Evolutionary conservation across 2,113 vertebrate species (phyloP), one percentile per base, ranked within the genome.

Genomic region (Larimichthys crocea): DNA sequence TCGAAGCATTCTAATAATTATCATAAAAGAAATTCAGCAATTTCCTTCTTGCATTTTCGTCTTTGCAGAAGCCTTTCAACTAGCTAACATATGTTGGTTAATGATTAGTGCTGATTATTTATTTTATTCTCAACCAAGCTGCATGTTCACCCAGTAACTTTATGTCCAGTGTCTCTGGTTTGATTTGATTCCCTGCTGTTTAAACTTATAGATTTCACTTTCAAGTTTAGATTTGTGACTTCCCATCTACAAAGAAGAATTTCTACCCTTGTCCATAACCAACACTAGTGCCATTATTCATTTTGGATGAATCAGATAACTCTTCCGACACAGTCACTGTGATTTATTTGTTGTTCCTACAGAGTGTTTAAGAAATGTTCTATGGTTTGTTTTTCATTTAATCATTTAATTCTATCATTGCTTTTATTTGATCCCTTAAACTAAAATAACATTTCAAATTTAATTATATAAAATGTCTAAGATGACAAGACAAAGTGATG

Each of bases 311-410:
- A 62, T 56, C 20, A 0, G 12, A 78, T 55, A 20, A 66, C 76
- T 52, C 53, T 69, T 67, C 42, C 40, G 17, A n/a, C 62, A 11
- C 20, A 64, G 24, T 52, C 67, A 59, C 53, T 35, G 16, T 46
- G 72, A 83, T 73, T 68, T 76, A 83, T 80, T 71, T 44, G 10
- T 79, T 56, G 35, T 74, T 70, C 52, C 19, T 31, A 1, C 42
- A 56, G 44, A n/a, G 44, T 49, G 46, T 66, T 26, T 19, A 50
- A 67, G 29, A 50, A 2, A 15, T 50, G 56, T 60, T 60, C 16
- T 59, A 48, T 5, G 15, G 9, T 40, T 66, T 29, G 7, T 19
- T 52, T 29, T 20, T 10, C 26, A 35, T 57, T 44, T 53, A 62
- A 70, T 60, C 44, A 22, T 56, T 50, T 72, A 67, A 66, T 66